Percentiles rank a stretch among this genome's conserved stretches.
Evolutionary conservation across 2,797 vertebrate genomes (phyloP).

Genomic region (Gymnothorax reevesii): DNA sequence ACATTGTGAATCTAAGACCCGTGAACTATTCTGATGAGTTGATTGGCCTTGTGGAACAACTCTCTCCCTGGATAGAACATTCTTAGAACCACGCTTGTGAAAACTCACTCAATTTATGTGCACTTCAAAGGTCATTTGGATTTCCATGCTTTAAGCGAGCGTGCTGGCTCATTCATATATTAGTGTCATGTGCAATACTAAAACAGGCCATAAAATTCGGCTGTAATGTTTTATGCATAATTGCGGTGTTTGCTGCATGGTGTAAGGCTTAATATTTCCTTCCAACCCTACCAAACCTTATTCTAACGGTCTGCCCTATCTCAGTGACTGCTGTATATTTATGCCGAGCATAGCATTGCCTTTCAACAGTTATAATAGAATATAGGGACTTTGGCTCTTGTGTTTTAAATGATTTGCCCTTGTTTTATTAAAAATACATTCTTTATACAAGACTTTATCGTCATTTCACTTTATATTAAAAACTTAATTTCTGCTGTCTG

Average conservation of each 20-base stretch:
- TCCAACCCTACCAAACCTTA: conserved; percentile 57
- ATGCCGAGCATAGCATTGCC: conserved; percentile 29
- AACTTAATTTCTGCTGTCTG: neutral
- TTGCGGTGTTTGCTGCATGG: conserved; percentile 57
- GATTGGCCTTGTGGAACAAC: conserved; percentile 44
- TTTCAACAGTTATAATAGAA: conserved; percentile 11
- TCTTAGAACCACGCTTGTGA: conserved; percentile 59
- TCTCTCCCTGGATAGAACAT: conserved; percentile 59
- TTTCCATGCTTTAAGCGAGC: conserved; percentile 52
- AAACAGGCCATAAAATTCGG: conserved; percentile 70
- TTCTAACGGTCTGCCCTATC: conserved; percentile 52
- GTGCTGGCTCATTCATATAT: conserved; percentile 67
- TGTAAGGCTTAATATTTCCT: conserved; percentile 65
- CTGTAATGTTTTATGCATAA: conserved; percentile 65
- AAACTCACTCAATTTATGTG: conserved; percentile 59
- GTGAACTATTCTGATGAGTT: conserved; percentile 53
- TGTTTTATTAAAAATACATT: neutral
- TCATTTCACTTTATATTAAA: neutral
- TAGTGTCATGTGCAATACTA: conserved; percentile 67
- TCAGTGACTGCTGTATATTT: conserved; percentile 57
- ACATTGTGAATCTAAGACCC: conserved; percentile 9
- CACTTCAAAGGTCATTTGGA: conserved; percentile 69
- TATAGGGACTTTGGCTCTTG: neutral
- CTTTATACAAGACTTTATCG: neutral
- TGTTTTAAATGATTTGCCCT: neutral